These are phyloP conservation scores for Oceanites oceanicus DNA, from an alignment of 2,113 vertebrate species.

Conservation along the genomic window DNA sequence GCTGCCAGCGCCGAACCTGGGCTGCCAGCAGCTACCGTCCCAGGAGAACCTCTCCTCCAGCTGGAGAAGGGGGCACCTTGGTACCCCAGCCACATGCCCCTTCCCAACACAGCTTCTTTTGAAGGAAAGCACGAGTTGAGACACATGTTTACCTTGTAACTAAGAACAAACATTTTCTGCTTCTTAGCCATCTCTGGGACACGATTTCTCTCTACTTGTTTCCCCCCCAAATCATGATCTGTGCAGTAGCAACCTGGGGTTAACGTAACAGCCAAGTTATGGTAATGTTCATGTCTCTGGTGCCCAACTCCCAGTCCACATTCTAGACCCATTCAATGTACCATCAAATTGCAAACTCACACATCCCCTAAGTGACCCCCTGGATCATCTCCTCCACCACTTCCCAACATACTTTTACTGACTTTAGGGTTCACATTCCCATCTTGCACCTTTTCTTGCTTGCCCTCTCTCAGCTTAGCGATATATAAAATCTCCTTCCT, in stretches of 20 bases:
- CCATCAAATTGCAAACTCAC: background rate
- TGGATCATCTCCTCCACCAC: background rate
- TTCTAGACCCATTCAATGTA: background rate
- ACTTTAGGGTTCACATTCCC: background rate
- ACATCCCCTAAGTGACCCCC: background rate
- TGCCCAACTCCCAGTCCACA: background rate
- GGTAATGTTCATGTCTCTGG: fast-evolving
- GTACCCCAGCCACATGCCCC: fast-evolving
- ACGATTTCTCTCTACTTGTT: background rate
- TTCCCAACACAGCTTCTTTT: background rate
- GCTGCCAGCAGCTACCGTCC: background rate
- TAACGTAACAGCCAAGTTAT: background rate
- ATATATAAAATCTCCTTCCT: background rate
- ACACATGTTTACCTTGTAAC: background rate
- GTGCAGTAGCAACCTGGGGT: background rate
- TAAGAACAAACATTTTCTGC: background rate
- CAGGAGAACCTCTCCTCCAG: background rate
- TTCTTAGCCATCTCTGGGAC: background rate
- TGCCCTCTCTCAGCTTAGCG: background rate
- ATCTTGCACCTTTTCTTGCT: background rate
- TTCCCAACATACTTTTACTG: background rate
- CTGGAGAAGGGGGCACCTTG: background rate
- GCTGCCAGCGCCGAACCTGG: fast-evolving
- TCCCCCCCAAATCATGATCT: background rate
- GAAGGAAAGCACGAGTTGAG: background rate